phyloP scores from a whole-genome alignment of 1,140 invertebrate genomes.

The Chironomus striatipennis region DNA sequence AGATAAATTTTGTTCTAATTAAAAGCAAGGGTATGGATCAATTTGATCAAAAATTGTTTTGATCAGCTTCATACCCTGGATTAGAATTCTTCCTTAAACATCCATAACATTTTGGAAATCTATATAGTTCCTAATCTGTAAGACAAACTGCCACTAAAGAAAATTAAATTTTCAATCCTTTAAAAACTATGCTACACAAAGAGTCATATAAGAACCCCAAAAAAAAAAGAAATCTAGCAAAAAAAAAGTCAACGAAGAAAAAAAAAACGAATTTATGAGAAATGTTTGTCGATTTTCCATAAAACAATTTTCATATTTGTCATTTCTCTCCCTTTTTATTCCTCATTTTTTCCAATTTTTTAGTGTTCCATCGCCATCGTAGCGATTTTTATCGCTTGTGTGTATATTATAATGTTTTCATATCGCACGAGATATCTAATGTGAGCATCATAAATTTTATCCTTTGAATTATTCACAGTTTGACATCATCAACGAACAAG shows the following conservation, averaged over 20 bases:
- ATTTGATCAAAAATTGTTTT: too few species aligned
- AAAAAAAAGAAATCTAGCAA: neutral
- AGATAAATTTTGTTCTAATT: too few species aligned
- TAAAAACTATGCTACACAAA: neutral
- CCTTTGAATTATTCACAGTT: conserved; percentile 13
- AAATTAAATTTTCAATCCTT: too few species aligned
- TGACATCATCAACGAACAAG: neutral
- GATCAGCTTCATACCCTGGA: too few species aligned
- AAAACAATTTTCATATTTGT: conserved; percentile 10
- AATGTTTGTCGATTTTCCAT: neutral
- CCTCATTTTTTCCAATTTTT: too few species aligned
- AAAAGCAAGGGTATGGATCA: too few species aligned
- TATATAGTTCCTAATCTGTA: too few species aligned
- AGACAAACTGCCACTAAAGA: too few species aligned
- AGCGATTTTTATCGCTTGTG: neutral
- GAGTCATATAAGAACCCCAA: neutral
- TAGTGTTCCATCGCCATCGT: too few species aligned
- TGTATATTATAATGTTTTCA: neutral
- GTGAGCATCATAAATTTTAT: conserved; percentile 9
- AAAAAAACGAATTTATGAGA: neutral
- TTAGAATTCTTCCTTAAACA: too few species aligned
- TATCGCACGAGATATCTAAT: neutral
- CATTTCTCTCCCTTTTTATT: neutral
- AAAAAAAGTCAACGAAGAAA: too few species aligned
- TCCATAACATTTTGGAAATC: too few species aligned